A percentile compares a stretch with the other conserved stretches of the same genome.
Conservation (phyloP, 2,888 invertebrate genomes). For the Entomobrya multifasciata region DNA sequence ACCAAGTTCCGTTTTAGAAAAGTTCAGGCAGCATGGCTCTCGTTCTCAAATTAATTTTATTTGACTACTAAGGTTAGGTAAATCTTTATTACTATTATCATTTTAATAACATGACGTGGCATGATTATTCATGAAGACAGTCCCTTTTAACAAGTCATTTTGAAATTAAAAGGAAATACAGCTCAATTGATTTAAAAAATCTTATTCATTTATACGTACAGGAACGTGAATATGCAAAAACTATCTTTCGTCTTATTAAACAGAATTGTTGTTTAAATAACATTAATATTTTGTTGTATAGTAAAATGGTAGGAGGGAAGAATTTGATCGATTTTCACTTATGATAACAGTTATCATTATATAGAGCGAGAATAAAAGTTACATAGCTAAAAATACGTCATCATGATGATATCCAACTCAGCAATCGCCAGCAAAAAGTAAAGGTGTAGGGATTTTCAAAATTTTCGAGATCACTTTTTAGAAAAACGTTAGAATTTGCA, state of each 20-base stretch:
- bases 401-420: not conserved
- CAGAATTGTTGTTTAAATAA: not conserved
- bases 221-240: no score
- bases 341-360: not conserved
- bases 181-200: no score
- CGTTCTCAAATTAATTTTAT: no score
- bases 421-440: not conserved
- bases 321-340: conserved; percentile 56
- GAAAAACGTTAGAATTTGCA: conserved; percentile 22
- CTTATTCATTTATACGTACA: no score
- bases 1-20: no score
- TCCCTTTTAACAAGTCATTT: not conserved
- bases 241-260: not conserved
- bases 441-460: not conserved
- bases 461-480: not conserved
- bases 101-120: not conserved
- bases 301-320: conserved; percentile 20
- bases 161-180: not conserved
- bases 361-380: not conserved
- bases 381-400: conserved; percentile 51
- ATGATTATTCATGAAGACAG: not conserved
- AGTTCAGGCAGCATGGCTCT: no score
- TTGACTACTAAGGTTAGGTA: no score
- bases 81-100: not conserved
- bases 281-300: not conserved